phyloP scores from a whole-genome alignment of 1,140 invertebrate species.

The Dysdera silvatica region DNA sequence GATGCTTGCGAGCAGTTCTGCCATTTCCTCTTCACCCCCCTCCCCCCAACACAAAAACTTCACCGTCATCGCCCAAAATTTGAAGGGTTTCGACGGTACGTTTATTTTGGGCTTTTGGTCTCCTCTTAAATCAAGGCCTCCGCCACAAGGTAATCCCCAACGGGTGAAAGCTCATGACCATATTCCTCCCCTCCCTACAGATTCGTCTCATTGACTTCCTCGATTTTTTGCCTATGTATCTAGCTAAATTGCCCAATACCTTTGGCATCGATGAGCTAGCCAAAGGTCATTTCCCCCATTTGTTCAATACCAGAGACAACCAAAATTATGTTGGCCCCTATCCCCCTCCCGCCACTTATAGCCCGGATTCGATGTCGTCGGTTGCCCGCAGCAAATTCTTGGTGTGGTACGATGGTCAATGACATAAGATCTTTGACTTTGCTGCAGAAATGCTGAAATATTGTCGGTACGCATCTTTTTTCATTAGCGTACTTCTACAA shows the following conservation, averaged over 20 bases:
- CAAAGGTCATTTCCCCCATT: conserved; percentile 20
- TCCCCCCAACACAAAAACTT: not conserved
- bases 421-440: not conserved
- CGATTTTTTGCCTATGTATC: conserved; percentile 26
- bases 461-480: not conserved
- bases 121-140: not conserved
- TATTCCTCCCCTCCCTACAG: not conserved
- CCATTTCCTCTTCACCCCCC: not conserved
- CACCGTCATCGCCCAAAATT: conserved; percentile 13
- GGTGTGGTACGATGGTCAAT: not conserved
- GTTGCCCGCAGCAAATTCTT: not conserved
- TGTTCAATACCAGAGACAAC: conserved; percentile 20
- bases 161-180: not conserved
- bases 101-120: conserved; percentile 8
- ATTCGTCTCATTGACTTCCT: not conserved
- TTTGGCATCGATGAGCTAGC: conserved; percentile 10
- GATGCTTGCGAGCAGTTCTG: not conserved
- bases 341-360: too few relatives aligned
- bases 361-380: not conserved
- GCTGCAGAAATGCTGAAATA: not conserved
- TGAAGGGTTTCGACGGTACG: conserved; percentile 9
- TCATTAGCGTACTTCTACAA: not conserved
- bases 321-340: too few relatives aligned
- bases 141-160: not conserved
- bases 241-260: conserved; percentile 3